phyloP scores from a whole-genome alignment of 2,888 invertebrate genomes.

The Xylophagus ater region DNA sequence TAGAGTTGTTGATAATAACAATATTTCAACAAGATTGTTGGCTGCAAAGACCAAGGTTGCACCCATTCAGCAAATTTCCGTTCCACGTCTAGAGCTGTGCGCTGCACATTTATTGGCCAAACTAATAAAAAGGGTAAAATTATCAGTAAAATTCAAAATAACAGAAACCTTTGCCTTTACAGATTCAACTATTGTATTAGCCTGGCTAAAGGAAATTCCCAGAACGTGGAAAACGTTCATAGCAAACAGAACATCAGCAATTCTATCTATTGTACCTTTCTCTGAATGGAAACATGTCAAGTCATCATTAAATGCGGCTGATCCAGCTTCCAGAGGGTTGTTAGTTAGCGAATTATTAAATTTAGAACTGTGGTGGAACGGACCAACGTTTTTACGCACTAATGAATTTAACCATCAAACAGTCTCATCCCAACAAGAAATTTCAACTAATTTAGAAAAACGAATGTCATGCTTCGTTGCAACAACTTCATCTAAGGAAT shows the following conservation, averaged over 20 bases:
- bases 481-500: background rate
- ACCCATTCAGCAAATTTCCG: slow-evolving; percentile 18
- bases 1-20: slow-evolving; percentile 8
- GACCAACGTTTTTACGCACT: slow-evolving; percentile 14
- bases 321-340: slow-evolving; percentile 17
- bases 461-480: background rate
- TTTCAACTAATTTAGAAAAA: background rate
- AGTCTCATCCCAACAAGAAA: background rate
- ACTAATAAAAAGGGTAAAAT: slow-evolving; percentile 17
- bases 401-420: background rate
- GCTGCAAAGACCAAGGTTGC: slow-evolving; percentile 22
- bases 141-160: slow-evolving; percentile 15
- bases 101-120: slow-evolving; percentile 20
- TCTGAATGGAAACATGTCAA: slow-evolving; percentile 15
- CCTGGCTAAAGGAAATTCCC: slow-evolving; percentile 15
- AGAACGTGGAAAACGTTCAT: slow-evolving; percentile 16
- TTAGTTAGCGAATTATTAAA: slow-evolving; percentile 10
- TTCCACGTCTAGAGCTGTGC: slow-evolving; percentile 24
- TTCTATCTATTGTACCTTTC: slow-evolving; percentile 7
- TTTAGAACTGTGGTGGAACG: slow-evolving; percentile 18
- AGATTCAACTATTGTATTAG: slow-evolving; percentile 10
- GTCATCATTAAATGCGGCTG: slow-evolving; percentile 16
- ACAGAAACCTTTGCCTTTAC: slow-evolving; percentile 17
- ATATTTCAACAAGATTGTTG: slow-evolving; percentile 12
- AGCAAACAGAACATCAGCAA: slow-evolving; percentile 15